Base-by-base conservation (phyloP, 2,113 vertebrate genomes). In the Odontesthes bonariensis region DNA sequence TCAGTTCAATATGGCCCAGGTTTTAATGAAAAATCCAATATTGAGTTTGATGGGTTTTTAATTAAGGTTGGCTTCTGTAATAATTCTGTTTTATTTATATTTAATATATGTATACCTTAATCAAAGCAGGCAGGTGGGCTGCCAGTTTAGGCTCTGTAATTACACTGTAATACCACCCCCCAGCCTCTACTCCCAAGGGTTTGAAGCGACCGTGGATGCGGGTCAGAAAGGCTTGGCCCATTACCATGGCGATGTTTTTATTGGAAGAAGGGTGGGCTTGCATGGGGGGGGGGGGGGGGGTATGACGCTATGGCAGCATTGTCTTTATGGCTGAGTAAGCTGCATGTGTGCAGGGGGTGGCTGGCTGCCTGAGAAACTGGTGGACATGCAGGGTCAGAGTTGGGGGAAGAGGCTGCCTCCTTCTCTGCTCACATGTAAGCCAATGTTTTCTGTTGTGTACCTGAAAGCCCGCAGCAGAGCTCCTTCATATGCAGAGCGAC, bases 211-310 rank as follows among this genome's bases (percentile, higher is more conserved):
- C 19, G 7, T 27, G 44, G 79, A 91, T 91, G 85, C 84, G 82
- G 88, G 92, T 93, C 85, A 92, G 73, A 83, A 89, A 92, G 72
- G 76, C 91, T 93, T 89, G 88, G 83, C 81, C 86, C 59, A 89
- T 94, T 89, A 87, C 91, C 88, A 94, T 92, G 91, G 92, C 73
- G 89, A 94, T 76, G 82, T 81, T 90, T 88, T 93, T 91, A 85
- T 89, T 91, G 76, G 79, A 85, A 88, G 83, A 77, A 69, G 73
- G 66, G 69, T 71, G 59, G 70, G 84, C 53, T 81, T 82, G 56
- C 38, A 23, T 77, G 71, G 46, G 57, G 77, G n/a, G 1, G 59
- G 53, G 22, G 16, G 10, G 64, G 74, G 58, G 72, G 72, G 4
- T 53, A 57, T 69, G 79, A 62, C 70, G 82, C 77, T 72, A 49